Evolutionary conservation across 2,113 vertebrate species (phyloP).

Genomic region (Rhynchomys soricoides): DNA sequence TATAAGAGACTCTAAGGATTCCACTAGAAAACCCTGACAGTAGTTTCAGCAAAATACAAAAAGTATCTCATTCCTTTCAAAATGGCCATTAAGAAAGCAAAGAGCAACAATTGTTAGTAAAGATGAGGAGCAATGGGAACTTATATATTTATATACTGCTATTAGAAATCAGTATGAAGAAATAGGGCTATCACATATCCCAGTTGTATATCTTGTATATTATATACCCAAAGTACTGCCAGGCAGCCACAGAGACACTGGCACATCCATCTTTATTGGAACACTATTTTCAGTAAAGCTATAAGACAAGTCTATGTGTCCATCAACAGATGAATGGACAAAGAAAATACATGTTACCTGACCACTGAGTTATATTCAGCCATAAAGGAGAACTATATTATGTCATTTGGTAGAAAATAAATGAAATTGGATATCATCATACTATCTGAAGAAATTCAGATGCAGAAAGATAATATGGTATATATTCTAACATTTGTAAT

Average conservation of each 20-base stretch:
- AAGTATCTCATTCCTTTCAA: not conserved
- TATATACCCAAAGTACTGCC: not conserved
- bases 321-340: not conserved
- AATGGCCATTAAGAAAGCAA: not conserved
- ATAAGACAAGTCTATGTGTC: not conserved
- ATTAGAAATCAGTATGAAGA: not conserved
- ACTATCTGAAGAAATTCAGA: not conserved
- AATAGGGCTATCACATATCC: not conserved
- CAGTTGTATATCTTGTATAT: not conserved
- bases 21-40: not conserved
- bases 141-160: not conserved
- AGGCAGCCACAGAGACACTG: not conserved
- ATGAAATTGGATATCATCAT: not conserved
- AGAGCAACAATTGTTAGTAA: not conserved
- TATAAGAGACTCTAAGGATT: not conserved
- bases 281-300: not conserved
- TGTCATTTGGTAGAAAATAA: not conserved
- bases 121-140: not conserved
- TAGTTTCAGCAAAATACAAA: not conserved
- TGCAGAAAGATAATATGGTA: not conserved
- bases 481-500: not conserved
- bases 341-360: not conserved
- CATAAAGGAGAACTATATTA: not conserved
- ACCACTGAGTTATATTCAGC: not conserved
- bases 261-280: not conserved